A percentile compares a stretch with the other conserved stretches of the same genome.
Evolutionary conservation across 2,888 invertebrate genomes (phyloP).

Genomic region (Mythimna albipuncta): DNA sequence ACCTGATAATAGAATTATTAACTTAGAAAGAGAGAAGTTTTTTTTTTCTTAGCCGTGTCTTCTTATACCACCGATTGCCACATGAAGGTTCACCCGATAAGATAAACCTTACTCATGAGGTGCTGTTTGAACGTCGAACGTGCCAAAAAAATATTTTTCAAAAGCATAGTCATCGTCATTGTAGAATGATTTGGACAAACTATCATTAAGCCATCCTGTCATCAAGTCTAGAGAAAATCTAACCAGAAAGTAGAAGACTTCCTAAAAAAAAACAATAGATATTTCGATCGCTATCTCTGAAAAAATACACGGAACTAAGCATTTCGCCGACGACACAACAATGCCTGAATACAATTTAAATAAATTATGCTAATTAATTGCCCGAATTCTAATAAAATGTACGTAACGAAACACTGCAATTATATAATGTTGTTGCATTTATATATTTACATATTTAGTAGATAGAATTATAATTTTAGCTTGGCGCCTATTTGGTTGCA

Average conservation of each 20-base stretch:
- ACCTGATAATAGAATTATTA: too few relatives aligned
- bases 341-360: conserved; percentile 56
- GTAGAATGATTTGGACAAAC: not conserved
- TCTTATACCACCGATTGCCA: too few relatives aligned
- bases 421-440: conserved; percentile 56
- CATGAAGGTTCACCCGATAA: too few relatives aligned
- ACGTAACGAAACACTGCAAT: conserved; percentile 48
- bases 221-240: conserved; percentile 14
- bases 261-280: conserved; percentile 52
- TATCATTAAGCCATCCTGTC: conserved; percentile 9
- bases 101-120: too few relatives aligned
- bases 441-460: conserved; percentile 47
- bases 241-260: conserved; percentile 11
- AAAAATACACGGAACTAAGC: conserved; percentile 59
- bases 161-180: too few relatives aligned
- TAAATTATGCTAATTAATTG: conserved; percentile 54
- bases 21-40: too few relatives aligned
- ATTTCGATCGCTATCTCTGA: conserved; percentile 51
- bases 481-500: conserved; percentile 26
- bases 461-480: conserved; percentile 34
- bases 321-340: conserved; percentile 49
- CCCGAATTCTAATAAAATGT: conserved; percentile 57
- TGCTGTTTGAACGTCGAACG: too few relatives aligned
- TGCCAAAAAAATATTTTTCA: too few relatives aligned
- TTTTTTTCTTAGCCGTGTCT: too few relatives aligned